Conservation (phyloP, 1,140 invertebrate species). For the Conus ventricosus region DNA sequence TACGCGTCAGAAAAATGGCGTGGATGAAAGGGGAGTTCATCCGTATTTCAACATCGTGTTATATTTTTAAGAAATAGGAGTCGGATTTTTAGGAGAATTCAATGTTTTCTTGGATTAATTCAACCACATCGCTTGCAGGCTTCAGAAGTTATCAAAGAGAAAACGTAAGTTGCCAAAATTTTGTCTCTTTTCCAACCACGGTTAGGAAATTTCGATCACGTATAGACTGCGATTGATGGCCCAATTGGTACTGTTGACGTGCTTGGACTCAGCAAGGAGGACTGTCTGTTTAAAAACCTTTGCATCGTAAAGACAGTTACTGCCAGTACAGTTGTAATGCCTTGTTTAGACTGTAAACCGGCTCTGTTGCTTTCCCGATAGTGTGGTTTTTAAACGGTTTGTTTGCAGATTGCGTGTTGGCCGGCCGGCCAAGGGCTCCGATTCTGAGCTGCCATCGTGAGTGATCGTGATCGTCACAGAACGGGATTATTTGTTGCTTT, state of each 20-base stretch:
- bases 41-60: slow-evolving; percentile 29
- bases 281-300: too few species aligned
- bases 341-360: not conserved
- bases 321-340: not conserved
- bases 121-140: not conserved
- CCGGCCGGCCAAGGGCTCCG: slow-evolving; percentile 19
- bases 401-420: not conserved
- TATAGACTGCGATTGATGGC: slow-evolving; percentile 20
- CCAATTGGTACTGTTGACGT: slow-evolving; percentile 14
- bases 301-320: not conserved
- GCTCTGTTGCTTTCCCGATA: not conserved
- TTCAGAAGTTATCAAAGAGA: not conserved
- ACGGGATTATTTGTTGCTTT: not conserved
- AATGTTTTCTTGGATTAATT: not conserved
- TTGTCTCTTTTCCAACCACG: not conserved
- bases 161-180: not conserved
- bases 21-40: slow-evolving; percentile 40
- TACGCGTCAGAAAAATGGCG: slow-evolving; percentile 41
- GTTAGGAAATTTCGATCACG: not conserved
- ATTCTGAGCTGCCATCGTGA: slow-evolving; percentile 18
- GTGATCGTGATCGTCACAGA: not conserved
- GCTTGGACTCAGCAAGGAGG: not conserved
- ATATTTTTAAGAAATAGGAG: not conserved
- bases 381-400: not conserved
- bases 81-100: not conserved